Conservation (phyloP, 2,113 vertebrate genomes). For the Zeus faber region DNA sequence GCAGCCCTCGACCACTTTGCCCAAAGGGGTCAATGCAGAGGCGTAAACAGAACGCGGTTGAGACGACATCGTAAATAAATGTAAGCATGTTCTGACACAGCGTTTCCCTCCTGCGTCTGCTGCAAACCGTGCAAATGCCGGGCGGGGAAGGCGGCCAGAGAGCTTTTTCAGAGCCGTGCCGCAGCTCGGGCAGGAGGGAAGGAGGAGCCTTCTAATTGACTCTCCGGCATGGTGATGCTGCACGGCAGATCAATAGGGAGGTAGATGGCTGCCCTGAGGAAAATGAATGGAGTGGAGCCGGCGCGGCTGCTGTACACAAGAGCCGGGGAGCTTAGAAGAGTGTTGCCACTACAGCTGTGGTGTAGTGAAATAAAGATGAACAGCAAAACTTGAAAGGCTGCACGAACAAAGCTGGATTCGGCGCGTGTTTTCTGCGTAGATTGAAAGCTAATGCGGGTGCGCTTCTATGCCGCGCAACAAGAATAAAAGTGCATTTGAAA, state of each 20-base stretch:
- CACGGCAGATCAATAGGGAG: constrained; percentile 65
- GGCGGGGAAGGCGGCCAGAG: constrained; percentile 13
- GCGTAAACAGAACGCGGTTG: too few species aligned
- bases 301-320: background rate
- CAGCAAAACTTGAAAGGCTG: constrained; percentile 22
- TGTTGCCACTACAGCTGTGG: constrained; percentile 11
- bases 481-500: too few species aligned
- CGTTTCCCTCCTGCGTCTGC: too few species aligned
- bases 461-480: constrained; percentile 25
- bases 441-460: background rate
- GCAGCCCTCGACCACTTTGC: too few species aligned
- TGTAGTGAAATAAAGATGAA: constrained; percentile 15
- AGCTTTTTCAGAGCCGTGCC: constrained; percentile 41
- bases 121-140: too few species aligned
- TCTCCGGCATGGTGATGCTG: constrained; percentile 62
- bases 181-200: constrained; percentile 41
- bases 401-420: constrained; percentile 13
- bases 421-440: background rate
- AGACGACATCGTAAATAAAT: too few species aligned
- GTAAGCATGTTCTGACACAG: too few species aligned
- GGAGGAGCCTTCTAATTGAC: constrained; percentile 67
- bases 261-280: constrained; percentile 51
- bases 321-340: background rate
- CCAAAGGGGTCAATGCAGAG: too few species aligned
- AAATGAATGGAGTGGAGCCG: constrained; percentile 41